Base-by-base conservation (phyloP, 2,888 invertebrate genomes). In the Melangyna quadrimaculata region DNA sequence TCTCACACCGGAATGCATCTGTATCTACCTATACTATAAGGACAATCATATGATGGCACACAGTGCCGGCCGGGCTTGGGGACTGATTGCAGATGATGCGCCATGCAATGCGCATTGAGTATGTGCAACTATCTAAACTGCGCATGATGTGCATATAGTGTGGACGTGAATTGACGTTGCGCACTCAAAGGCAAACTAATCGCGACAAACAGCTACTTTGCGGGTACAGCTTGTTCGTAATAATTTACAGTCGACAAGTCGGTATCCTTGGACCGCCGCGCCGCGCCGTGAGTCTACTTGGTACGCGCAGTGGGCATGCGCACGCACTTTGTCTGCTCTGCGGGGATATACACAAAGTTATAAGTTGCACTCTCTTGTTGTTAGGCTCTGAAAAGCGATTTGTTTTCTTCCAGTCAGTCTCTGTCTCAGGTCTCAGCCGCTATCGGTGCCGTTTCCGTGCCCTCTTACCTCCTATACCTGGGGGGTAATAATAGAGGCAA, bases 181-280 rank as follows among this genome's bases (percentile, higher is more conserved):
- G 63, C 63, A 65, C 77, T 73, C 81, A 79, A 78, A 86, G 81
- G 77, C 81, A 78, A 87, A 87, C 87, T 87, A 79, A 84, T 84
- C 77, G 88, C 89, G 89, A 90, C 90, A 89, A 90, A 90, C 74
- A 90, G 89, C 89, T 90, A 91, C 90, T 91, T 89, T 88, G 89
- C 90, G 91, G 91, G 89, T 88, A 88, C 88, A 74, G 90, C 91
- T 91, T 90, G 90, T 91, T 90, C 89, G 90, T 90, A 89, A 91
- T 91, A 91, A 91, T 91, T 91, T 91, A 91, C 89, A 90, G 87
- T 88, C 88, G 89, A 88, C 88, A 87, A 87, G 87, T 87, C 82
- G 88, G 88, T 84, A 88, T 87, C 79, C 87, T 88, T 87, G 88
- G 80, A 78, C 82, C 78, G 81, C 72, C 86, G 61, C 71, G 88